Evolutionary conservation across 2,888 invertebrate genomes (phyloP), one percentile per base, ranked within the genome.

Genomic region (Temnothorax rugatulus): DNA sequence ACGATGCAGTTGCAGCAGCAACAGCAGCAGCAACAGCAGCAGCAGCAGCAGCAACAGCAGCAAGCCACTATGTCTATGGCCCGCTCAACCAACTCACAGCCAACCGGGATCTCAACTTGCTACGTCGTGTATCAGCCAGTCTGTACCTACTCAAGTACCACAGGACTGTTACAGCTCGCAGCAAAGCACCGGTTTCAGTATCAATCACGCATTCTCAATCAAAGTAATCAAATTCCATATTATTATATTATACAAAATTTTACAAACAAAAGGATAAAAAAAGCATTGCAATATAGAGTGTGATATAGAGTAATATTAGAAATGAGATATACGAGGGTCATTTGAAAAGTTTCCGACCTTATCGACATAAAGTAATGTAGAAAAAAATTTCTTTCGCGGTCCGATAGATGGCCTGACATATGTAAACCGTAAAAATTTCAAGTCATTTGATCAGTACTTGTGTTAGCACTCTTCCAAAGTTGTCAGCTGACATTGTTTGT

Each of bases 21-120:
- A 76, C 93, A 93, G 47, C 94, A 91, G 41, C 88, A 90, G 59
- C 91, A 91, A 59, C 91, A 92, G 50, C 94, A 91, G 44, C 92
- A 88, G 66, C 73, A 93, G 68, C 92, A 90, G 57, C 92, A 91
- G 25, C 91, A 89, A 74, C 93, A 93, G 15, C n/a, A n/a, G n/a
- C 95, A 95, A 81, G 89, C 91, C 9, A 89, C 93, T 29, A 93
- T 94, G 89, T 93, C 94, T 47, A 94, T 95, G 89, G 92, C 95
- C n/a, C 38, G 91, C 92, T 64, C 95, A 85, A 92, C 93, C 89
- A 85, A 90, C 90, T 11, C 92, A 93, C 66, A 92, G 88, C 68
- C 93, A 93, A 88, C 75, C 90, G 29, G 93, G 91, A 3, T 89
- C 93, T 1, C 94, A 94, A 76, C 88, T 94, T 2, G 91, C 92